These are phyloP conservation scores for Mormyrops attenuatus DNA, from an alignment of 2,797 vertebrate genomes.

Conservation along the genomic window DNA sequence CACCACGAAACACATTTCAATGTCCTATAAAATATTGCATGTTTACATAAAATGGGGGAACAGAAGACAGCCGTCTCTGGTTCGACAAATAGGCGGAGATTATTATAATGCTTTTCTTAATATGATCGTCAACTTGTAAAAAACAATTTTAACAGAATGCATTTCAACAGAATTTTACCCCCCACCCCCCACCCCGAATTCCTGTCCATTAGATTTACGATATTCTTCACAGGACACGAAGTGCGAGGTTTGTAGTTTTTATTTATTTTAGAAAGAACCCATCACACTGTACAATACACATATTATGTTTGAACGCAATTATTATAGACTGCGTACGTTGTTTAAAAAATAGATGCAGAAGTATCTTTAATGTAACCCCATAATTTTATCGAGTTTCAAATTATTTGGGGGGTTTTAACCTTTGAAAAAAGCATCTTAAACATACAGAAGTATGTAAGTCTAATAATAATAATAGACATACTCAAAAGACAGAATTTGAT, in stretches of 20 bases:
- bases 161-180: neutral
- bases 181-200: neutral
- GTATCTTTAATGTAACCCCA: neutral
- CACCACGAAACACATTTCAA: neutral
- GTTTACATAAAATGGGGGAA: neutral
- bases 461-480: neutral
- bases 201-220: neutral
- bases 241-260: neutral
- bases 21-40: neutral
- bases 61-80: neutral
- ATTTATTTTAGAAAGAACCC: neutral
- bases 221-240: neutral
- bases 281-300: neutral
- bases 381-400: neutral
- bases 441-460: neutral
- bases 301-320: neutral
- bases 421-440: neutral
- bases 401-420: neutral
- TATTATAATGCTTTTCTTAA: neutral
- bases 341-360: neutral
- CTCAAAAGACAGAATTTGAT: neutral
- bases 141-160: neutral
- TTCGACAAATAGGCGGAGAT: neutral
- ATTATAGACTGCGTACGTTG: neutral
- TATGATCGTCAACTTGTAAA: neutral